Conservation (phyloP, 2,113 vertebrate species). For the Hylia prasina region DNA sequence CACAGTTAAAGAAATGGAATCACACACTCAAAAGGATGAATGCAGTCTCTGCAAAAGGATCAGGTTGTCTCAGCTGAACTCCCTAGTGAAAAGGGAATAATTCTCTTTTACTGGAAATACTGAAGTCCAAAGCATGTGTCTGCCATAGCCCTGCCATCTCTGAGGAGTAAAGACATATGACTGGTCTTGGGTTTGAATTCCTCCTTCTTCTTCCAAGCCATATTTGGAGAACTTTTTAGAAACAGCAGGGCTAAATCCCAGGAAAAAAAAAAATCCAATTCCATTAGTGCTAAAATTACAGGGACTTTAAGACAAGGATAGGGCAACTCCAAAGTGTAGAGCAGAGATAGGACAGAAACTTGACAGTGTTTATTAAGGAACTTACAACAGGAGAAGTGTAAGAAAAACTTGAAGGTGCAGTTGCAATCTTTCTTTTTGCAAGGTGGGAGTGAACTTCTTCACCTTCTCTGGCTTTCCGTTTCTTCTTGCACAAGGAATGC, state of each 20-base stretch:
- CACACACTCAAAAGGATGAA: neutral
- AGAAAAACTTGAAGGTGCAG: neutral
- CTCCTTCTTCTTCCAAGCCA: neutral
- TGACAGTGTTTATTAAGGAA: neutral
- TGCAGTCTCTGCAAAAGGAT: neutral
- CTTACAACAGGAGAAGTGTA: neutral
- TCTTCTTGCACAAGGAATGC: neutral
- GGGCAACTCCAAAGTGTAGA: neutral
- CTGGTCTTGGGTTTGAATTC: neutral
- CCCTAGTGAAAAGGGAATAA: neutral
- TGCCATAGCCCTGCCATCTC: neutral
- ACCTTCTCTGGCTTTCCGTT: neutral
- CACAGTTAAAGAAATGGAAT: neutral
- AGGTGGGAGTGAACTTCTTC: neutral
- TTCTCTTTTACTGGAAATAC: neutral
- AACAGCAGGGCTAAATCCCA: neutral
- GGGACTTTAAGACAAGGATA: neutral
- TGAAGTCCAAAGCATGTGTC: neutral
- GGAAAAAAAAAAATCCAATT: neutral
- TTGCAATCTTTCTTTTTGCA: neutral
- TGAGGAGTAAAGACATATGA: neutral
- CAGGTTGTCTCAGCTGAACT: neutral
- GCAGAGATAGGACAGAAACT: neutral
- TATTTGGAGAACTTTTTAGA: neutral
- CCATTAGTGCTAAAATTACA: neutral